Conservation (phyloP, 1,140 invertebrate species). For the Mercenaria mercenaria region DNA sequence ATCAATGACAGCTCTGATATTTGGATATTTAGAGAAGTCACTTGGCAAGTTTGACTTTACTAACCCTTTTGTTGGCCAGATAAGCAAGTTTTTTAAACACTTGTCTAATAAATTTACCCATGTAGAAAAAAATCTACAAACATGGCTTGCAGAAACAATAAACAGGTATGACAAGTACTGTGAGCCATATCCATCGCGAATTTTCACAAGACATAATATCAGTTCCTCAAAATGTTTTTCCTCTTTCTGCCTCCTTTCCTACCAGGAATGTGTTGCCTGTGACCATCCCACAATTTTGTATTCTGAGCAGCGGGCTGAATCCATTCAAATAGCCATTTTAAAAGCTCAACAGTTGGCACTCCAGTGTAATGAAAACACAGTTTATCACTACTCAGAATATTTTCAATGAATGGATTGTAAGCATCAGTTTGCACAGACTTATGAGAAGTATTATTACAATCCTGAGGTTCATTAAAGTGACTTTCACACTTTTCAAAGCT, state of each 20-base stretch:
- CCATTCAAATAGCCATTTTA: slow-evolving; percentile 25
- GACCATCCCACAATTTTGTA: slow-evolving; percentile 35
- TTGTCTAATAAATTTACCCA: slow-evolving; percentile 40
- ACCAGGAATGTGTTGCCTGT: slow-evolving; percentile 12
- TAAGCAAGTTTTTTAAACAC: slow-evolving; percentile 2
- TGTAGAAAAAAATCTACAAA: slow-evolving; percentile 15
- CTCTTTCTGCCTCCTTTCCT: slow-evolving; percentile 21
- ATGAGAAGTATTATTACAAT: too few species aligned
- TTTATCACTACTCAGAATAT: slow-evolving; percentile 4
- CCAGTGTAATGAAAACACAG: slow-evolving; percentile 37
- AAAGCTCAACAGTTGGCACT: slow-evolving; percentile 10
- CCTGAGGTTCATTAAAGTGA: too few species aligned
- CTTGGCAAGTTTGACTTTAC: slow-evolving; percentile 1
- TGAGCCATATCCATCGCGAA: slow-evolving; percentile 1
- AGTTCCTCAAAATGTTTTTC: slow-evolving; percentile 33
- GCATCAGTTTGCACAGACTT: too few species aligned
- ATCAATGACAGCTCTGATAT: slow-evolving; percentile 23
- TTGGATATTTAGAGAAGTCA: background rate
- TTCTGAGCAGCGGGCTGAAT: slow-evolving; percentile 4
- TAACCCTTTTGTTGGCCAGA: slow-evolving; percentile 20
- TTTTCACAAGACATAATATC: slow-evolving; percentile 28
- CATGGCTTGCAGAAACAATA: slow-evolving; percentile 14
- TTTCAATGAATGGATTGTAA: slow-evolving; percentile 34
- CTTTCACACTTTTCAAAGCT: too few species aligned
- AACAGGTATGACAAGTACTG: slow-evolving; percentile 33